These are phyloP conservation scores for Poeciliopsis infans DNA, from an alignment of 2,797 vertebrate genomes.

Conservation along the genomic window DNA sequence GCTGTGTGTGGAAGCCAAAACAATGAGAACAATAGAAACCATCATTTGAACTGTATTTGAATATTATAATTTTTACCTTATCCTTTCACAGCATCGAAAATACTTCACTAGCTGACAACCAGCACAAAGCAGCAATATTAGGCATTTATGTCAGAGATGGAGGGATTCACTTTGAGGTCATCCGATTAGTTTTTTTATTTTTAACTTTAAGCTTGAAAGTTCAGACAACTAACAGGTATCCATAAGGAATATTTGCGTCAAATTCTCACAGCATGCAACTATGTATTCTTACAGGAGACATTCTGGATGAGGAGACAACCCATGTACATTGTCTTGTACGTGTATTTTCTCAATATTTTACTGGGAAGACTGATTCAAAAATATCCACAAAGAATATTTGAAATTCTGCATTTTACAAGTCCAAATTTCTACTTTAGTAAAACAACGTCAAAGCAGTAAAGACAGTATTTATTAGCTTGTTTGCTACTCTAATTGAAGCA, in stretches of 20 bases:
- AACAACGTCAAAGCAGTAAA: not conserved
- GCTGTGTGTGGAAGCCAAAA: not conserved
- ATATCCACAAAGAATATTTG: not conserved
- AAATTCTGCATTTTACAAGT: not conserved
- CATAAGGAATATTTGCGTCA: not conserved
- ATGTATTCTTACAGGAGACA: not conserved
- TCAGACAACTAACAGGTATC: not conserved
- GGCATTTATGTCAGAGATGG: not conserved
- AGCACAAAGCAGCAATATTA: not conserved
- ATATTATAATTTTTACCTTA: not conserved
- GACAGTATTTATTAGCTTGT: not conserved
- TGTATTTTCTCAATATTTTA: not conserved
- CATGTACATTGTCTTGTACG: not conserved
- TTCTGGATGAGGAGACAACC: not conserved
- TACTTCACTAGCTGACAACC: not conserved
- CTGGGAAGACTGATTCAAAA: not conserved
- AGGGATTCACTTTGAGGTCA: not conserved
- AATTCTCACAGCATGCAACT: not conserved
- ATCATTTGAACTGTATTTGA: not conserved
- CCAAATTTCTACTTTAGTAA: not conserved
- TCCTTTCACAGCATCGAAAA: not conserved
- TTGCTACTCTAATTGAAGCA: not conserved
- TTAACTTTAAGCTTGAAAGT: not conserved
- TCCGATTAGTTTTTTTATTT: not conserved
- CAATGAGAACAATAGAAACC: not conserved